A percentile compares a stretch with the other conserved stretches of the same genome.
These are phyloP conservation scores for Linepithema humile DNA, from an alignment of 1,140 invertebrate species.

Conservation along the genomic window DNA sequence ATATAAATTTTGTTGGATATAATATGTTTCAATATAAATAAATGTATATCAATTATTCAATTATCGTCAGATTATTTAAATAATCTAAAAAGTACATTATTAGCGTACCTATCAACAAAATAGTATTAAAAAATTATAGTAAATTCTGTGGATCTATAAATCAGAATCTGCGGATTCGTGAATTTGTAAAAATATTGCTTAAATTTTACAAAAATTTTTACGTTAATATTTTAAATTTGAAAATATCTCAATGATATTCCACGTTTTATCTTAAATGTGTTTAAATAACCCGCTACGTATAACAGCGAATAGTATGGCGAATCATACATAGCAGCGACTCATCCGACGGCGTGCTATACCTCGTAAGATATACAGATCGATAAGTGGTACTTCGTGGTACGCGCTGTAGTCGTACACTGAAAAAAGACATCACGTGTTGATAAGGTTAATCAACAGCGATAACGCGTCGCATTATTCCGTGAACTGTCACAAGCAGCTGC, in stretches of 20 bases:
- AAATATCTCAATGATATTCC: background rate
- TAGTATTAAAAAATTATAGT: no score
- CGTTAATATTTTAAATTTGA: background rate
- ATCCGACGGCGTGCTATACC: constrained; percentile 8
- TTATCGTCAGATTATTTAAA: no score
- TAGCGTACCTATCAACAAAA: no score
- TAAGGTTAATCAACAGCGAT: constrained; percentile 59
- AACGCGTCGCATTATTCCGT: constrained; percentile 15
- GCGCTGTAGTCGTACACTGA: background rate
- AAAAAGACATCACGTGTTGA: constrained; percentile 49
- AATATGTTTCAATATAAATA: no score
- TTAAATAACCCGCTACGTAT: constrained; percentile 15
- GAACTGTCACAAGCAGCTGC: background rate
- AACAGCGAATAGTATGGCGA: background rate
- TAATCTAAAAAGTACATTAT: no score
- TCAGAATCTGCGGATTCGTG: no score
- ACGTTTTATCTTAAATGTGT: background rate
- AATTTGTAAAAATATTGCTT: background rate
- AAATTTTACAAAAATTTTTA: background rate
- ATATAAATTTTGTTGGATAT: no score
- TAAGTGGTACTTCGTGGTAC: constrained; percentile 9
- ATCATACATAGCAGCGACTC: constrained; percentile 26
- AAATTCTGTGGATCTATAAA: no score
- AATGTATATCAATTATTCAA: no score
- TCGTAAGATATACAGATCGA: constrained; percentile 35